These are phyloP conservation scores for Channa striata DNA, from an alignment of 2,797 vertebrate species.

Conservation along the genomic window DNA sequence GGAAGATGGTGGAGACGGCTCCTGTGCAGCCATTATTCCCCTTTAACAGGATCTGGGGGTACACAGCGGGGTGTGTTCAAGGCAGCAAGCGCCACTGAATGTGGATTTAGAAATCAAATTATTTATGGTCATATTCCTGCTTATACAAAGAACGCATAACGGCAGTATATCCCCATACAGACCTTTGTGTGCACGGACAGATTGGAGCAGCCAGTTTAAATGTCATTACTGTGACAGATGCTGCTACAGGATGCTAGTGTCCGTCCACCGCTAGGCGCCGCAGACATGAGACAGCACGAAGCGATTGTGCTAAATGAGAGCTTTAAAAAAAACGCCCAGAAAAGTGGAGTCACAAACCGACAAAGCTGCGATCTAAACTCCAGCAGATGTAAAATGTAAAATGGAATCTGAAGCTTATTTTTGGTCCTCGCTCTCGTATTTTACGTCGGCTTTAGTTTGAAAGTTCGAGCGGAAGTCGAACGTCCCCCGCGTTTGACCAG, in stretches of 20 bases:
- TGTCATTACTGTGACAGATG: slow-evolving; percentile 47
- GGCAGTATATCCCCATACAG: neutral
- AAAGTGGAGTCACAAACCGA: neutral
- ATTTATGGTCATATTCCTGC: slow-evolving; percentile 1
- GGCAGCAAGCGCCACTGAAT: slow-evolving; percentile 51
- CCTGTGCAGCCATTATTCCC: slow-evolving; percentile 92
- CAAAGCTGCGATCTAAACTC: neutral
- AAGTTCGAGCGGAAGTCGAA: slow-evolving; percentile 32
- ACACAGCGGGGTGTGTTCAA: slow-evolving; percentile 77
- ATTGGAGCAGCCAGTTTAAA: slow-evolving; percentile 18
- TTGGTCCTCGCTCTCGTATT: neutral
- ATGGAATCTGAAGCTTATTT: too few species aligned
- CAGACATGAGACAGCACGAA: neutral
- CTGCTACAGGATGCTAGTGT: slow-evolving; percentile 40
- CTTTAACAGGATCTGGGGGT: slow-evolving; percentile 62
- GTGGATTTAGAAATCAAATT: slow-evolving; percentile 11
- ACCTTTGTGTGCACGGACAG: neutral
- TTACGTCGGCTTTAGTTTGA: slow-evolving; percentile 58
- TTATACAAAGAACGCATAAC: slow-evolving; percentile 15
- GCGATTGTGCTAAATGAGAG: neutral
- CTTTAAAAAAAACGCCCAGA: neutral
- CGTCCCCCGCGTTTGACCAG: rapidly evolving
- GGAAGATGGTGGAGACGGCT: slow-evolving; percentile 91
- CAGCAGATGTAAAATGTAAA: too few species aligned
- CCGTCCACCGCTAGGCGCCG: slow-evolving; percentile 53